Conservation (phyloP, 2,888 invertebrate genomes). For the Pyralis farinalis region DNA sequence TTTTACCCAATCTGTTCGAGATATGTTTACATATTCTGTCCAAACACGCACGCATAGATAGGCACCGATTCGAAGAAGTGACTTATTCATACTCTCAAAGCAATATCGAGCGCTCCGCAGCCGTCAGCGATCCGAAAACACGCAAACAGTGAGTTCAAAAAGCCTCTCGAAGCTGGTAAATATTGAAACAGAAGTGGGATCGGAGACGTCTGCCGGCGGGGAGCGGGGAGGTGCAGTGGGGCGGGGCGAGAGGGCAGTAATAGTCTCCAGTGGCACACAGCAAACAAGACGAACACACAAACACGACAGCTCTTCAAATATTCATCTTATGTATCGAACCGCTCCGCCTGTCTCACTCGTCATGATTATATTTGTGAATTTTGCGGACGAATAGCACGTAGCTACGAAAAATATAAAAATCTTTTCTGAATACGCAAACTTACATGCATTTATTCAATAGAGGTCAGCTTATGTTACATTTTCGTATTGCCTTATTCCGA, state of each 20-base stretch:
- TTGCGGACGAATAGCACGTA: constrained; percentile 4
- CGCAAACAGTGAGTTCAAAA: constrained; percentile 79
- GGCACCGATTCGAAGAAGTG: constrained; percentile 60
- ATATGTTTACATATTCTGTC: constrained; percentile 53
- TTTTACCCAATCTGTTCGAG: constrained; percentile 38
- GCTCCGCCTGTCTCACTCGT: constrained; percentile 28
- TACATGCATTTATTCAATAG: too few species aligned
- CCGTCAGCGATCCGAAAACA: constrained; percentile 79
- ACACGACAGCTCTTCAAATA: constrained; percentile 68
- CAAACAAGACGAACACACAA: constrained; percentile 68
- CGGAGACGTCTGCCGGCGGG: constrained; percentile 63
- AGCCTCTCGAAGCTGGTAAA: constrained; percentile 79
- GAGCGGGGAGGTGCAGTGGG: constrained; percentile 28
- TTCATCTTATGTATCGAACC: constrained; percentile 61
- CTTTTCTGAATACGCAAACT: too few species aligned
- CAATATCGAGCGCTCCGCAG: constrained; percentile 68
- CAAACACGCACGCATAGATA: constrained; percentile 53
- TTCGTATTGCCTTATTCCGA: too few species aligned
- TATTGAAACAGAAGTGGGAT: constrained; percentile 80
- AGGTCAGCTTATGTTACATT: too few species aligned
- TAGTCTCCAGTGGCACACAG: constrained; percentile 79
- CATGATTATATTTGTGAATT: constrained; percentile 27
- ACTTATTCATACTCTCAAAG: constrained; percentile 74
- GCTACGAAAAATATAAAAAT: not conserved
- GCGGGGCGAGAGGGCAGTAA: constrained; percentile 47